Evolutionary conservation across 2,797 vertebrate genomes (phyloP), one percentile per base, ranked within the genome.

Genomic region (Sciaenops ocellatus): DNA sequence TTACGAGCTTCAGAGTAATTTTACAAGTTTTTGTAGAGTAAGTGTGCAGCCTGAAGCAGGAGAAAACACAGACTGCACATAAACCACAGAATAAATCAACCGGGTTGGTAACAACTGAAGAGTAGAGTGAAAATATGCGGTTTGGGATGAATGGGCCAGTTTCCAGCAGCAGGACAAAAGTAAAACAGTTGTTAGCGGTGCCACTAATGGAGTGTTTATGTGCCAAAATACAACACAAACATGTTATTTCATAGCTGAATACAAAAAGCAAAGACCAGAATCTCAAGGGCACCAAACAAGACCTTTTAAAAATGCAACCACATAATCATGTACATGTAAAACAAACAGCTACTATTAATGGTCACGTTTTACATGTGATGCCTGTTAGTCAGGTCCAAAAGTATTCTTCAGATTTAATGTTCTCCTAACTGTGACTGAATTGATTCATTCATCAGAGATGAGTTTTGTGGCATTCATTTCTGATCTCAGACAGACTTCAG

Each of bases 41-140:
- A 42, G 59, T 47, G 20, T 13, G 11, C 69, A 48, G 74, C 30
- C 28, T 34, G 51, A 42, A 28, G 18, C 56, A 15, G 48, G 41
- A 26, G 26, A 28, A 41, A 52, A 46, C 64, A 61, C 34, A 41
- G 41, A 4, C 67, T 24, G 24, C 11, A 52, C 22, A 38, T 55
- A 51, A 64, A 60, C 56, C 67, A n/a, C 70, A 24, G n/a, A 15
- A 54, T 57, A 50, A 67, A 75, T 72, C 47, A 48, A 34, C 22
- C 28, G 48, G 41, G n/a, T 51, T 20, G 38, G 11, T 22, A 48
- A 68, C 26, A 26, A 65, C 60, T 15, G 48, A 62, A 73, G 38
- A 48, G 41, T 2, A 10, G n/a, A n/a, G 59, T 44, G 28, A 22
- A 70, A 71, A 48, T 12, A 66, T n/a, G 22, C 10, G 5, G 6